phyloP scores from a whole-genome alignment of 2,888 invertebrate species.

The Trypoxylon attenuatum region DNA sequence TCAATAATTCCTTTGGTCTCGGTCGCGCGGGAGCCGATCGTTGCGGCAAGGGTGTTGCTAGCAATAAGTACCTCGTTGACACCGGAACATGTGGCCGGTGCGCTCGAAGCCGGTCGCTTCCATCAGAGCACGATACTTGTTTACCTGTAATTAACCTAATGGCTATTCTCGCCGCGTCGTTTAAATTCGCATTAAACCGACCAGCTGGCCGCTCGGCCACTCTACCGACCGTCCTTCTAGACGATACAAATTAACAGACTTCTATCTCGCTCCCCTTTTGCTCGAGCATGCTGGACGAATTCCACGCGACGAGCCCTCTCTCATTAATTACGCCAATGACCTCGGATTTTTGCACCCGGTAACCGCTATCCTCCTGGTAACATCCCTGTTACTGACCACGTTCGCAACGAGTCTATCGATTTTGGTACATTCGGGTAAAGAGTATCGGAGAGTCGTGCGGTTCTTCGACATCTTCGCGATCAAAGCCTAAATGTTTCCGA shows the following conservation, averaged over 20 bases:
- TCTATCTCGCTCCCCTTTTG: conserved; percentile 11
- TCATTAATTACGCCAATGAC: too few species aligned
- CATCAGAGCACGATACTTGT: conserved; percentile 35
- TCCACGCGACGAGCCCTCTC: too few species aligned
- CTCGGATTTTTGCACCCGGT: too few species aligned
- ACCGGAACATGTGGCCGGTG: conserved; percentile 30
- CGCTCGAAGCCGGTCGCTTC: conserved; percentile 25
- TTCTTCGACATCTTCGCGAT: too few species aligned
- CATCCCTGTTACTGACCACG: too few species aligned
- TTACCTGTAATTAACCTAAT: conserved; percentile 50
- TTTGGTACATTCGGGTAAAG: too few species aligned
- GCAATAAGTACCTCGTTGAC: conserved; percentile 51
- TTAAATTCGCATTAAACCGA: conserved; percentile 31
- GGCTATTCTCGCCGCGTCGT: conserved; percentile 24
- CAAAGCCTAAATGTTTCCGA: too few species aligned
- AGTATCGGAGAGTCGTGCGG: too few species aligned
- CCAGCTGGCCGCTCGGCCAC: too few species aligned
- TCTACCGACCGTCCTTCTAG: neutral
- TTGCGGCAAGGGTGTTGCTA: conserved; percentile 26
- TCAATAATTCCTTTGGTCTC: conserved; percentile 42
- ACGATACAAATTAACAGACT: conserved; percentile 7
- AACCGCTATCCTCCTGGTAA: too few species aligned
- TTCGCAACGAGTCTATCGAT: too few species aligned
- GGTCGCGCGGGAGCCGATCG: conserved; percentile 19
- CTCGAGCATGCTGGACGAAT: too few species aligned